Percentiles rank a stretch among this genome's conserved stretches.
These are phyloP conservation scores for Meteorus colon DNA, from an alignment of 2,888 invertebrate genomes.

Conservation along the genomic window DNA sequence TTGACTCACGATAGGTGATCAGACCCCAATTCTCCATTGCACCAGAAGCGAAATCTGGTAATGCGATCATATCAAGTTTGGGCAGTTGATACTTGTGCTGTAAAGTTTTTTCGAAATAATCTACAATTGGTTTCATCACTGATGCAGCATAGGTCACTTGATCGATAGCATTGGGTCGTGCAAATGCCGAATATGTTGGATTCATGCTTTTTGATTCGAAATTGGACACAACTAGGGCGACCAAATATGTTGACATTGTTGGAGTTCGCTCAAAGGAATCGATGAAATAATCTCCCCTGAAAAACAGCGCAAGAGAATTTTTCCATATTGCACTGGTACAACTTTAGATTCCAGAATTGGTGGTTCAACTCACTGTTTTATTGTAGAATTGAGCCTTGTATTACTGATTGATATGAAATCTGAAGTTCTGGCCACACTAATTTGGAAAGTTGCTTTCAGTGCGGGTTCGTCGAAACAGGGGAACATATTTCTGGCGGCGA, in stretches of 20 bases:
- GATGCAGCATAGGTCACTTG: conserved; percentile 79
- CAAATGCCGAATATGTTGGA: conserved; percentile 70
- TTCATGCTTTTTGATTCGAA: conserved; percentile 71
- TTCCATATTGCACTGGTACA: no score
- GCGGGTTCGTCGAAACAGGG: conserved; percentile 84
- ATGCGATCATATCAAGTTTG: conserved; percentile 76
- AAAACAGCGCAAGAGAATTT: conserved; percentile 25
- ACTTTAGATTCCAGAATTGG: neutral
- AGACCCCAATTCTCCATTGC: conserved; percentile 76
- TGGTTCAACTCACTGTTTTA: conserved; percentile 51
- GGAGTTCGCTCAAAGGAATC: conserved; percentile 76
- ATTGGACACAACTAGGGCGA: conserved; percentile 88
- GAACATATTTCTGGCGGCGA: conserved; percentile 83
- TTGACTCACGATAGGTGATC: conserved; percentile 79
- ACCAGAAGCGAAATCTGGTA: conserved; percentile 76
- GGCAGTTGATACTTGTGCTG: conserved; percentile 71
- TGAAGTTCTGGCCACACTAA: conserved; percentile 70
- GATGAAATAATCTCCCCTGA: conserved; percentile 53
- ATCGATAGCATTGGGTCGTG: conserved; percentile 80
- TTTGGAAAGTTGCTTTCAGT: conserved; percentile 80
- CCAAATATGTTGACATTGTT: conserved; percentile 87
- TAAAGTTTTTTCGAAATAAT: conserved; percentile 71
- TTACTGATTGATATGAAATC: conserved; percentile 64
- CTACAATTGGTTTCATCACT: conserved; percentile 73
- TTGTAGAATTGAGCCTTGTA: conserved; percentile 57